Base-by-base conservation (phyloP, 2,113 vertebrate genomes). In the Indicator indicator region DNA sequence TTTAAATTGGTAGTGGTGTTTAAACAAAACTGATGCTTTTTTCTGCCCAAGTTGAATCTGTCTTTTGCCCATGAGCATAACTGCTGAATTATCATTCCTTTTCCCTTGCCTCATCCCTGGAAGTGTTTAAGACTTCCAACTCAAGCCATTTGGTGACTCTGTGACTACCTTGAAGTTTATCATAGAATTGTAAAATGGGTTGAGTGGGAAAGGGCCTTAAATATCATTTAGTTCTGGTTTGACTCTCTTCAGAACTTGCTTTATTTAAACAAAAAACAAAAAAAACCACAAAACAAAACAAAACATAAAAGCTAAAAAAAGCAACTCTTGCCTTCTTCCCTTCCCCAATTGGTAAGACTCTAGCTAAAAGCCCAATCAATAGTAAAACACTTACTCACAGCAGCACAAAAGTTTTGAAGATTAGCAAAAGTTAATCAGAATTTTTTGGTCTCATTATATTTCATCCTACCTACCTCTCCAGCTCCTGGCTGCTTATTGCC, bases 281-380 rank as follows among this genome's bases (percentile, higher is more conserved):
- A 36, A 36, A 36, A 36, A 8, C 36, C 36, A 46, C 46, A 16
- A 46, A 46, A 18, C 44, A 46, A 46, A 46, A 46, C 16, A 18
- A 46, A 42, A 82, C 42, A 87, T 83, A 84, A 63, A 62, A 50
- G 0, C 3, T 26, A 24, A 54, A 76, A 56, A 11, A 60, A 11
- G 0, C 9, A 73, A 18, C 32, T 62, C 12, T 11, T n/a, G 7
- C 9, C 16, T 20, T 16, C 2, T 5, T 52, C n/a, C 5, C 7
- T 0, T 33, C 10, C 16, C 17, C n/a, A 3, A 27, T 7, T n/a
- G 1, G 28, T 85, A 79, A 91, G 62, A 72, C 63, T 33, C 5
- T 50, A 59, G 5, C 9, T 73, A 69, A 68, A 94, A 88, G 76
- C 23, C 11, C 50, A 52, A 24, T 69, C 38, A 70, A 3, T 30